Conservation (phyloP, 1,140 invertebrate species). For the Lucilia cuprina region DNA sequence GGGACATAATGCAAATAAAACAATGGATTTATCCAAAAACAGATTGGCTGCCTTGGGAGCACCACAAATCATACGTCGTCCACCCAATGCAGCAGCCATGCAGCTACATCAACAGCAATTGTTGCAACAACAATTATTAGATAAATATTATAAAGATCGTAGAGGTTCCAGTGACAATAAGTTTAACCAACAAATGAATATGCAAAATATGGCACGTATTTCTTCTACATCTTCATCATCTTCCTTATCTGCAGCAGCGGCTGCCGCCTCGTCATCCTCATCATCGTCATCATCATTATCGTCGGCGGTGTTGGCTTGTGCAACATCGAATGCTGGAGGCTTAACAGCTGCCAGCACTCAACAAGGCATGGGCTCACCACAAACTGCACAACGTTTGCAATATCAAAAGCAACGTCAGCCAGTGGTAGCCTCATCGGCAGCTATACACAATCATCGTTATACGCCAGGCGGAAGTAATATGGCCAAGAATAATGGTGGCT, state of each 20-base stretch:
- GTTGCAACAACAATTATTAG: conserved; percentile 7
- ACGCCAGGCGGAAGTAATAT: conserved; percentile 35
- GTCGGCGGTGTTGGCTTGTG: neutral
- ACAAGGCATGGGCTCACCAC: conserved; percentile 4
- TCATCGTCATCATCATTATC: neutral
- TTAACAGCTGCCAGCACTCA: neutral
- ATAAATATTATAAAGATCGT: conserved; percentile 10
- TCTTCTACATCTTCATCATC: neutral
- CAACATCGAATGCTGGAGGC: conserved; percentile 23
- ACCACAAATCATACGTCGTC: conserved; percentile 39
- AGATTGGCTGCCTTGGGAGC: conserved; percentile 27
- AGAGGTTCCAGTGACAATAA: neutral
- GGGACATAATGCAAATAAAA: neutral
- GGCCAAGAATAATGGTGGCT: conserved; percentile 40
- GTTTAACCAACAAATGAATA: conserved; percentile 4
- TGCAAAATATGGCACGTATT: neutral
- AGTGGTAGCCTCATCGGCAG: conserved; percentile 46
- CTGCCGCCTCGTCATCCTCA: neutral
- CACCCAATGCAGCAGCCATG: conserved; percentile 29
- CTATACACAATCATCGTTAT: conserved; percentile 54
- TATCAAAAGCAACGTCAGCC: conserved; percentile 42
- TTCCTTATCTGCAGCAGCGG: neutral
- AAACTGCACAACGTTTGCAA: conserved; percentile 37
- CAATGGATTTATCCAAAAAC: conserved; percentile 36
- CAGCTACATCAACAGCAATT: neutral